Evolutionary conservation across 2,888 invertebrate species (phyloP).

Genomic region (Eilema caniola): DNA sequence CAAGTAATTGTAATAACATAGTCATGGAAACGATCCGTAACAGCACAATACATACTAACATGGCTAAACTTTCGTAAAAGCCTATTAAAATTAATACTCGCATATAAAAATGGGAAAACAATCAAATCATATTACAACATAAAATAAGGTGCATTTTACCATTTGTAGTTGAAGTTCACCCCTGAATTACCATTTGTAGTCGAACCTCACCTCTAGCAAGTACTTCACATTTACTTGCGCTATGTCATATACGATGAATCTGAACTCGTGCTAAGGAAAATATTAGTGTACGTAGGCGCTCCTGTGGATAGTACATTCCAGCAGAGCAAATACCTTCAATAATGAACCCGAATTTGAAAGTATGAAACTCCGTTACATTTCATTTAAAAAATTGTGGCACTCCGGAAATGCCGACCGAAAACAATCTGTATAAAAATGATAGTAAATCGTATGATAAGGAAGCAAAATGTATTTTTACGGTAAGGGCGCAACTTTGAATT

Average conservation of each 20-base stretch:
- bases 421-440: no score
- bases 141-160: slow-evolving; percentile 3
- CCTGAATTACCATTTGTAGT: slow-evolving; percentile 87
- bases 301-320: not conserved
- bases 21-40: not conserved
- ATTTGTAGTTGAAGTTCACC: slow-evolving; percentile 94
- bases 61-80: not conserved
- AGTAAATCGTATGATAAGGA: no score
- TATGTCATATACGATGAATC: slow-evolving; percentile 97
- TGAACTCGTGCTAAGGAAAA: slow-evolving; percentile 70
- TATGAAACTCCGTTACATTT: no score
- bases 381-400: no score
- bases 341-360: not conserved
- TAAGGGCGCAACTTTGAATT: no score
- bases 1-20: slow-evolving; percentile 4
- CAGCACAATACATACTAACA: slow-evolving; percentile 1
- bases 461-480: no score
- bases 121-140: not conserved
- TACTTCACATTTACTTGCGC: slow-evolving; percentile 97
- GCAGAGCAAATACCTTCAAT: not conserved
- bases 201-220: slow-evolving; percentile 94
- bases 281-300: slow-evolving; percentile 6
- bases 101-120: slow-evolving; percentile 6
- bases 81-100: not conserved
- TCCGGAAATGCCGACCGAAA: no score